Evolutionary conservation across 2,888 invertebrate species (phyloP), one percentile per base, ranked within the genome.

Genomic region (Ectemnius continuus): DNA sequence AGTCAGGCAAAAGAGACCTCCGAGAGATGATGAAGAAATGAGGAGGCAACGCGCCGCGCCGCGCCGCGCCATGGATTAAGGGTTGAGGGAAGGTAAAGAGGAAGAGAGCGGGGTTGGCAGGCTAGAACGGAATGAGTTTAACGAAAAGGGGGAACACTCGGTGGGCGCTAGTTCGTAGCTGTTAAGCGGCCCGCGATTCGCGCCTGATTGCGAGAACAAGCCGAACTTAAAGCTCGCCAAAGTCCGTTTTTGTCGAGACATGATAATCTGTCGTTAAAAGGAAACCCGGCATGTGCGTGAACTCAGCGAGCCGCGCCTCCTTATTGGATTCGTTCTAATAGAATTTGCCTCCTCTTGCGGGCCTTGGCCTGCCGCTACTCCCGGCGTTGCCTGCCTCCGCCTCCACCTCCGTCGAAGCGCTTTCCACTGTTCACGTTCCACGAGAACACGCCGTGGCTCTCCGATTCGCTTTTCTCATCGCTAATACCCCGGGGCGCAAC

Each of bases 261-360:
- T 76, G 78, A 73, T 82, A 80, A 82, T 82, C n/a, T 75, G 78
- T 69, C 61, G 75, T 59, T 69, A 65, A 76, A 75, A 75, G 74
- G 83, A 83, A 83, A 78, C 82, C 82, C 66, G 72, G 70, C 75
- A 73, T 70, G 73, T 70, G 66, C 74, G 63, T 57, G 76, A 60
- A 66, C 59, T 60, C 70, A 47, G 65, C 20, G 48, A 56, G 52
- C 28, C 65, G 68, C 60, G 67, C 52, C 56, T 52, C 73, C 74
- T 76, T 83, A 85, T 86, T 85, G 84, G 84, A 85, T 86, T 83
- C 80, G 73, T 77, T 65, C 78, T 85, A 85, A 85, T 85, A 78
- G 77, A 80, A 85, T 85, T 85, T 75, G 62, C 71, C 59, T 52
- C 57, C 59, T 52, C 57, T 18, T 36, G 14, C 64, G 60, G 57